Percentiles rank a stretch among this genome's conserved stretches.
Conservation (phyloP, 2,888 invertebrate species). For the Barypeithes pellucidus region DNA sequence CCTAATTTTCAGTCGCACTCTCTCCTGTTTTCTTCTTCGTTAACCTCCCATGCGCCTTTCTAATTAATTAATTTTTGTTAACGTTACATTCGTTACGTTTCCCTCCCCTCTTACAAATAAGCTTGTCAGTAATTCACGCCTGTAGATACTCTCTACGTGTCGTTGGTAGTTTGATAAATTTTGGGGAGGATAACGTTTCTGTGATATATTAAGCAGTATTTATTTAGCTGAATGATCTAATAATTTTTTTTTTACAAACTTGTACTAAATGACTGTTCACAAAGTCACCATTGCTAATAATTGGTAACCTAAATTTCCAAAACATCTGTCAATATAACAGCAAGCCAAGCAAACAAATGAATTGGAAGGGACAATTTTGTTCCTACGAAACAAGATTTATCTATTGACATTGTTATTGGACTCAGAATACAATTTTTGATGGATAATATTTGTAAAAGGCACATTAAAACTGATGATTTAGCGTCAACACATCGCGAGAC, state of each 20-base stretch:
- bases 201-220: not conserved
- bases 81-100: slow-evolving; percentile 59
- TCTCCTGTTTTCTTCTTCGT: slow-evolving; percentile 61
- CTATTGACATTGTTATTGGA: too few species aligned
- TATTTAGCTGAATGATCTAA: not conserved
- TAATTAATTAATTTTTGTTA: slow-evolving; percentile 65
- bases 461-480: too few species aligned
- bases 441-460: too few species aligned
- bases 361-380: too few species aligned
- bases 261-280: too few species aligned
- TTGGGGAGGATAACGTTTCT: not conserved
- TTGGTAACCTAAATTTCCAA: too few species aligned
- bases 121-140: slow-evolving; percentile 57
- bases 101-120: slow-evolving; percentile 57
- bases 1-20: slow-evolving; percentile 64
- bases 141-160: slow-evolving; percentile 46
- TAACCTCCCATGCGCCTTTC: slow-evolving; percentile 61
- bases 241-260: not conserved
- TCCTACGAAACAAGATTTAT: too few species aligned
- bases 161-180: not conserved
- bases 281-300: too few species aligned
- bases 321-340: too few species aligned
- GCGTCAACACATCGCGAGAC: too few species aligned
- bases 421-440: too few species aligned
- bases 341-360: too few species aligned